Percentiles rank a stretch among this genome's conserved stretches.
These are phyloP conservation scores for Tortrix viridana DNA, from an alignment of 2,888 invertebrate species.

Conservation along the genomic window DNA sequence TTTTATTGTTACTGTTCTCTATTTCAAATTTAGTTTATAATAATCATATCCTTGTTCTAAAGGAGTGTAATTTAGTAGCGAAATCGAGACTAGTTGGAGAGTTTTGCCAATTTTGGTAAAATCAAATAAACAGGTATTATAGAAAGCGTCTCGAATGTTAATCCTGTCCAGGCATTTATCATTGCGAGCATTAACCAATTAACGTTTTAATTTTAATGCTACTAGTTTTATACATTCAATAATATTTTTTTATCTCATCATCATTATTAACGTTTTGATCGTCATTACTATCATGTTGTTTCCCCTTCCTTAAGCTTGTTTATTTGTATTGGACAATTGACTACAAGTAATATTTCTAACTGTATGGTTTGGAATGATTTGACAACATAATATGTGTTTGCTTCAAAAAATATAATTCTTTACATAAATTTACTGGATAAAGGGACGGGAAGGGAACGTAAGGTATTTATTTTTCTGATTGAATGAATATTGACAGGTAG, in stretches of 20 bases:
- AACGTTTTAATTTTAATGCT: constrained; percentile 8
- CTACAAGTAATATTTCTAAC: too few species aligned
- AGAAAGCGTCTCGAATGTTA: constrained; percentile 24
- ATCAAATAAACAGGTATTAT: constrained; percentile 19
- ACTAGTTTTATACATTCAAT: constrained; percentile 24
- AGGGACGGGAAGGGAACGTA: too few species aligned
- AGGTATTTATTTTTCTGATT: too few species aligned
- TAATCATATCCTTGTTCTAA: background rate
- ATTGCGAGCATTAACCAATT: constrained; percentile 18
- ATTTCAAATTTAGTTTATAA: background rate
- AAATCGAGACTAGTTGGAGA: constrained; percentile 23
- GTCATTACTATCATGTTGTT: background rate
- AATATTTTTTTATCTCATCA: constrained; percentile 10
- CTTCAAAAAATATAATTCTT: too few species aligned
- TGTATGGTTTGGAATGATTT: too few species aligned
- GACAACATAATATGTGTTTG: too few species aligned
- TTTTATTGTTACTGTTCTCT: too few species aligned
- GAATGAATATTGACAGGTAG: too few species aligned
- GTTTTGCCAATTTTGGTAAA: constrained; percentile 27
- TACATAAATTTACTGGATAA: too few species aligned
- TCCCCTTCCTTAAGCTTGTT: background rate
- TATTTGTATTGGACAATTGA: too few species aligned
- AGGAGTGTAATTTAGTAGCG: constrained; percentile 21
- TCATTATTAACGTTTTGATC: constrained; percentile 1
- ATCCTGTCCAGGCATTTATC: constrained; percentile 17